These are phyloP conservation scores for Anguilla obscura DNA, from an alignment of 2,797 vertebrate genomes.

Conservation along the genomic window DNA sequence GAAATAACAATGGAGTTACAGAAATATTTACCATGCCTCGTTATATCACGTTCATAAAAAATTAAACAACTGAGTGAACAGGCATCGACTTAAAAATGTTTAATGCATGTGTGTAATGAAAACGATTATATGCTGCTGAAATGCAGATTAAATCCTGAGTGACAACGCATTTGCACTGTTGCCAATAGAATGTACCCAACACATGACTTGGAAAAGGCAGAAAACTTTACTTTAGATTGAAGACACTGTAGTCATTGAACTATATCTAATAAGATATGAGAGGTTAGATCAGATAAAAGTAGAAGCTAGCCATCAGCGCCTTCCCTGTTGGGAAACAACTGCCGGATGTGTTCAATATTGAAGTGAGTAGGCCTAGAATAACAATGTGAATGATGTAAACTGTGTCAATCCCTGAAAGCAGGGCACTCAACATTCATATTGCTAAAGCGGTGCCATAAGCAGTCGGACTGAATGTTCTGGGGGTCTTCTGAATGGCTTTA, in stretches of 20 bases:
- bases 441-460: not conserved
- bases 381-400: not conserved
- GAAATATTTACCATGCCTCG: not conserved
- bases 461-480: not conserved
- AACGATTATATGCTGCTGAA: not conserved
- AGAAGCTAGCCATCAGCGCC: not conserved
- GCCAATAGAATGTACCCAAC: not conserved
- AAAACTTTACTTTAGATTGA: not conserved
- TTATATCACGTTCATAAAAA: not conserved
- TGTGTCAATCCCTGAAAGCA: not conserved
- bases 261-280: not conserved
- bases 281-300: conserved; percentile 5
- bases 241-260: not conserved
- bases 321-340: not conserved
- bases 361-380: not conserved
- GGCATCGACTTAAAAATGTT: not conserved
- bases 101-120: not conserved
- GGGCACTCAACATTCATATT: not conserved
- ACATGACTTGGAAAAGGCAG: not conserved
- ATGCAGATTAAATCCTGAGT: not conserved
- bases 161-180: not conserved
- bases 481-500: not conserved
- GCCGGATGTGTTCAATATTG: not conserved
- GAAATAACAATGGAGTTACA: not conserved
- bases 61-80: not conserved